phyloP scores from a whole-genome alignment of 2,888 invertebrate genomes.

The Mystacides longicornis region DNA sequence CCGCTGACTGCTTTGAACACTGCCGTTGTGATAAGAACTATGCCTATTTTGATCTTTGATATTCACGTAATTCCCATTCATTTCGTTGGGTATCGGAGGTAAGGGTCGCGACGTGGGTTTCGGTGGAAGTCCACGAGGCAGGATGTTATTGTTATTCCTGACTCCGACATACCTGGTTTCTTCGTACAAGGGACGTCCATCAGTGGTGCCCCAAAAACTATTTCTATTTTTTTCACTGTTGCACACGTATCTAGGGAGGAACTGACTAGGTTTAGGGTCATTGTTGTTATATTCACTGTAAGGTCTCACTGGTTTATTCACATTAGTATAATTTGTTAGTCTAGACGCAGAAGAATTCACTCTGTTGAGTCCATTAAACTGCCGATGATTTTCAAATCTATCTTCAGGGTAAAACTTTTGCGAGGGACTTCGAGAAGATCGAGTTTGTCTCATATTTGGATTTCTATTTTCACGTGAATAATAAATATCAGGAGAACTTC shows the following conservation, averaged over 20 bases:
- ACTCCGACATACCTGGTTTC: constrained; percentile 15
- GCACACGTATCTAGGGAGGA: constrained; percentile 21
- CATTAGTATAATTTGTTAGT: constrained; percentile 18
- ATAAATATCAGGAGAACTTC: constrained; percentile 24
- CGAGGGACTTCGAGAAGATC: constrained; percentile 23
- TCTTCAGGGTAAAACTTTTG: constrained; percentile 22
- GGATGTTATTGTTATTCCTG: constrained; percentile 32
- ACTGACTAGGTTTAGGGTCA: constrained; percentile 21
- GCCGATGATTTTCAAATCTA: constrained; percentile 21
- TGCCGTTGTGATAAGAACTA: constrained; percentile 9
- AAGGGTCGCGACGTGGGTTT: constrained; percentile 36
- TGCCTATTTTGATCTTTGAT: constrained; percentile 29
- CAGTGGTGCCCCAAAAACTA: constrained; percentile 24
- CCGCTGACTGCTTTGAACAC: background rate
- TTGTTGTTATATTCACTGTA: constrained; percentile 26
- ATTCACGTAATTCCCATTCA: constrained; percentile 30
- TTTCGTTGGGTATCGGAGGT: constrained; percentile 34
- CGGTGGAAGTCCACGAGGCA: constrained; percentile 41
- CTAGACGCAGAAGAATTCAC: constrained; percentile 24
- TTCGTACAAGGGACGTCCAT: constrained; percentile 21
- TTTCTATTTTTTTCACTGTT: constrained; percentile 20
- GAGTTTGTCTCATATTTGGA: constrained; percentile 15
- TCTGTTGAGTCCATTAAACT: constrained; percentile 15
- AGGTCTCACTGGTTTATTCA: constrained; percentile 20
- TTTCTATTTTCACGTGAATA: constrained; percentile 21